Evolutionary conservation across 2,113 vertebrate genomes (phyloP).

Genomic region (Elachura formosa): DNA sequence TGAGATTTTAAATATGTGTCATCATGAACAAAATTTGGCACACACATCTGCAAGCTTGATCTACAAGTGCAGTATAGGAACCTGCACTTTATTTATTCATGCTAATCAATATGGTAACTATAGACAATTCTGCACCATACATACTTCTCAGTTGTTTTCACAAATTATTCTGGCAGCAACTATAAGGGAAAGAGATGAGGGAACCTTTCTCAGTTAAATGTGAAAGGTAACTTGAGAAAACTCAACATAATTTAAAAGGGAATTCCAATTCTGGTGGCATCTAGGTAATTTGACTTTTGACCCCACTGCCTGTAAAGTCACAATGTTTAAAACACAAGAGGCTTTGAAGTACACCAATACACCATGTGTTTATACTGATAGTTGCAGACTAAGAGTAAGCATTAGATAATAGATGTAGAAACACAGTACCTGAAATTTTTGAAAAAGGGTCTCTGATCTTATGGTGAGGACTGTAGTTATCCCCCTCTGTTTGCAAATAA

Average conservation of each 20-base stretch:
- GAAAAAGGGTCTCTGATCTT: neutral
- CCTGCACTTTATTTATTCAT: neutral
- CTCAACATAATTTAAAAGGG: neutral
- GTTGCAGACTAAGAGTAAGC: neutral
- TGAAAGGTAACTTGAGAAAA: neutral
- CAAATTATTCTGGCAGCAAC: neutral
- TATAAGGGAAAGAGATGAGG: neutral
- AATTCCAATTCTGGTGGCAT: neutral
- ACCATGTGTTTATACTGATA: neutral
- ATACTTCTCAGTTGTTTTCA: neutral
- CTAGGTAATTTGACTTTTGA: neutral
- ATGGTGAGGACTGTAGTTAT: neutral
- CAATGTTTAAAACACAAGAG: rapidly evolving
- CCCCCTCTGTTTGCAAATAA: neutral
- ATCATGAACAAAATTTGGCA: neutral
- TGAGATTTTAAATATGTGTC: neutral
- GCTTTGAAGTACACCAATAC: rapidly evolving
- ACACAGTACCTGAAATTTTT: neutral
- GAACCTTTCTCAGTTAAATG: neutral
- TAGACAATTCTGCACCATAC: neutral
- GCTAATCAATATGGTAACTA: neutral
- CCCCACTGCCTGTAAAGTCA: neutral
- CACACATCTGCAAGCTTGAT: rapidly evolving
- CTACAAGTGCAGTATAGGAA: neutral
- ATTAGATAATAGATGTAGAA: neutral